Evolutionary conservation across 2,888 invertebrate genomes (phyloP).

Genomic region (Hypsopygia costalis): DNA sequence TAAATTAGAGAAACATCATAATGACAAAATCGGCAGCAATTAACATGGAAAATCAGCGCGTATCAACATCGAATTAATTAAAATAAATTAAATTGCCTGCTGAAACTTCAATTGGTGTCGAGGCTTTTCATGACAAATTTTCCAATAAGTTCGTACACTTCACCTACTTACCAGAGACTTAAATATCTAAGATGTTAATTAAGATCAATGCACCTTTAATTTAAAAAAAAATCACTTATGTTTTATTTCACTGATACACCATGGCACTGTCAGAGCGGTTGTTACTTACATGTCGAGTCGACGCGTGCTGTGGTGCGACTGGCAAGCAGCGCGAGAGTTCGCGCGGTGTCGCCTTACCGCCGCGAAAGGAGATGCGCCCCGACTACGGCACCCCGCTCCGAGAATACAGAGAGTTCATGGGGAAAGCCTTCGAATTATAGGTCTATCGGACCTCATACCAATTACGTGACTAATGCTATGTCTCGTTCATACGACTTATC

Average conservation of each 20-base stretch:
- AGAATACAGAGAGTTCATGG: constrained; percentile 45
- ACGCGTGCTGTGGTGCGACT: constrained; percentile 80
- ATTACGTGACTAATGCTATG: background rate
- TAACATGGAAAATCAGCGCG: background rate
- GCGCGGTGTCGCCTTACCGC: constrained; percentile 76
- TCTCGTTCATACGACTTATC: background rate
- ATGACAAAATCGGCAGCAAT: background rate
- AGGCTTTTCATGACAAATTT: constrained; percentile 6
- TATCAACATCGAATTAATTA: background rate
- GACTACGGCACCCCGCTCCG: constrained; percentile 49
- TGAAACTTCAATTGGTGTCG: constrained; percentile 10
- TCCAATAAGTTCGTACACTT: constrained; percentile 27
- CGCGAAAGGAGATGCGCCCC: constrained; percentile 69
- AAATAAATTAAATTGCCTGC: constrained; percentile 1
- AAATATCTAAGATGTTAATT: constrained; percentile 18
- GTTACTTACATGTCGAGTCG: constrained; percentile 80
- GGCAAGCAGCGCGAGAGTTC: constrained; percentile 52
- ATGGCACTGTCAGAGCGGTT: constrained; percentile 49
- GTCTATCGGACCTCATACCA: constrained; percentile 3
- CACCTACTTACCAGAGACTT: constrained; percentile 55
- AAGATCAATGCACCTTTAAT: constrained; percentile 54
- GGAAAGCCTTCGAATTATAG: constrained; percentile 33
- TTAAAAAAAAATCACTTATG: constrained; percentile 37
- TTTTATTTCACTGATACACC: constrained; percentile 57
- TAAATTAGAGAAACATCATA: background rate